Evolutionary conservation across 37 sponge, comb jelly and placozoan genomes (phyloP).

Genomic region (Crambe crambe): DNA sequence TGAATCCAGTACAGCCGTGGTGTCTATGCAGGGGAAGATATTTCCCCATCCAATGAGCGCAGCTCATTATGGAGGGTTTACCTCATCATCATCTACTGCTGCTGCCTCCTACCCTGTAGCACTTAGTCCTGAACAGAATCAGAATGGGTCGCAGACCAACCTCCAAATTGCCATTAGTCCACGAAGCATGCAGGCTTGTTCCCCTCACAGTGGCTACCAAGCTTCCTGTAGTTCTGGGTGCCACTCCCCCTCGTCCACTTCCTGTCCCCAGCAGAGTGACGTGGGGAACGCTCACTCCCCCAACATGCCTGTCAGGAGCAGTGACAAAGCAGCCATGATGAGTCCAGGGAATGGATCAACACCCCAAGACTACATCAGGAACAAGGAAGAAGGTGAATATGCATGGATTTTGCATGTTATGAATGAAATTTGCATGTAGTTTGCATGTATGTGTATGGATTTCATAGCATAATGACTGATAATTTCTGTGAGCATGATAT

Average conservation of each 20-base stretch:
- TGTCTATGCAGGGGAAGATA: constrained; percentile 11
- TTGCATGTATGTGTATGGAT: no score
- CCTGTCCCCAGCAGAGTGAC: constrained; percentile 1
- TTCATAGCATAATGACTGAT: no score
- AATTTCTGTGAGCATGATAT: no score
- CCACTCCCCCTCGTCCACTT: constrained; percentile 4
- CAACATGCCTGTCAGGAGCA: constrained; percentile 55
- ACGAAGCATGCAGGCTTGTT: constrained; percentile 1
- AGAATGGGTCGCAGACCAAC: not conserved
- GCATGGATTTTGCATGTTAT: not conserved
- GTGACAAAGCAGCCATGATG: constrained; percentile 69
- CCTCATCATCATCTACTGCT: not conserved
- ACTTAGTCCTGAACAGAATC: not conserved
- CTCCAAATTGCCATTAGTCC: constrained; percentile 22
- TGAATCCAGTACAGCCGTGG: not conserved
- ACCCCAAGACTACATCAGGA: not conserved
- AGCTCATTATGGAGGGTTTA: not conserved
- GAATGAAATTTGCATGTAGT: no score
- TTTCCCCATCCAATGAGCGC: constrained; percentile 19
- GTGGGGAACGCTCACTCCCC: constrained; percentile 28
- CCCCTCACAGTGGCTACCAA: constrained; percentile 24
- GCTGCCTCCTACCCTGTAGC: not conserved
- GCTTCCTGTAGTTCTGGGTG: constrained; percentile 6
- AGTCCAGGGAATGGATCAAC: not conserved
- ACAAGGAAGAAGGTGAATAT: constrained; percentile 20